phyloP scores from a whole-genome alignment of 2,797 vertebrate species.

The Enteromius radiatus region DNA sequence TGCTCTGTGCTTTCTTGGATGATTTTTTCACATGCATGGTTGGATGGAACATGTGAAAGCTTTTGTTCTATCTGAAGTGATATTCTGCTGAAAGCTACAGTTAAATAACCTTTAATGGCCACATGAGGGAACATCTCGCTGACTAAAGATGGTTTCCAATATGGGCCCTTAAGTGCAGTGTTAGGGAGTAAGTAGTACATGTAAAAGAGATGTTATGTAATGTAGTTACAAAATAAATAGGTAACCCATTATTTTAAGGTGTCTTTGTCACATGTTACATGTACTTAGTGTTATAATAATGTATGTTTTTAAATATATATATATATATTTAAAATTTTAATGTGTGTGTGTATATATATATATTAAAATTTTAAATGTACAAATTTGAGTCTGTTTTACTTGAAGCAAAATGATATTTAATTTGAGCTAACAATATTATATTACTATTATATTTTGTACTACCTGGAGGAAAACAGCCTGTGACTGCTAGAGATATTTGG shows the following conservation, averaged over 20 bases:
- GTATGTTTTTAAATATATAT: no score
- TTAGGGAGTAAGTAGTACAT: neutral
- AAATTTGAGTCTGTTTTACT: neutral
- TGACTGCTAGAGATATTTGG: neutral
- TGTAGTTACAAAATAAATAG: neutral
- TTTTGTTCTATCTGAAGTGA: slow-evolving; percentile 14
- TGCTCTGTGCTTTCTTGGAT: slow-evolving; percentile 46
- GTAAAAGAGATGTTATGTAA: neutral
- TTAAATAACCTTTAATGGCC: slow-evolving; percentile 14
- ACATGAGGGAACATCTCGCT: neutral
- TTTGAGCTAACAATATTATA: neutral
- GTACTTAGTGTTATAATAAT: no score
- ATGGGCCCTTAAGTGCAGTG: neutral
- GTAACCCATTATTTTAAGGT: no score
- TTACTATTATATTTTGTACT: neutral
- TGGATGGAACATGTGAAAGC: slow-evolving; percentile 11
- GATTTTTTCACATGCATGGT: slow-evolving; percentile 22
- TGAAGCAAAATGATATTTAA: neutral
- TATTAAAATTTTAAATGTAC: no score
- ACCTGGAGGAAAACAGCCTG: neutral
- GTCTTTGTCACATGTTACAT: no score
- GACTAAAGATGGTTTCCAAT: neutral
- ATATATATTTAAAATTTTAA: no score
- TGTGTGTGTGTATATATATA: no score
- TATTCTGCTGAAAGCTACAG: neutral